Evolutionary conservation across 2,797 vertebrate genomes (phyloP).

Genomic region (Antrozous pallidus): DNA sequence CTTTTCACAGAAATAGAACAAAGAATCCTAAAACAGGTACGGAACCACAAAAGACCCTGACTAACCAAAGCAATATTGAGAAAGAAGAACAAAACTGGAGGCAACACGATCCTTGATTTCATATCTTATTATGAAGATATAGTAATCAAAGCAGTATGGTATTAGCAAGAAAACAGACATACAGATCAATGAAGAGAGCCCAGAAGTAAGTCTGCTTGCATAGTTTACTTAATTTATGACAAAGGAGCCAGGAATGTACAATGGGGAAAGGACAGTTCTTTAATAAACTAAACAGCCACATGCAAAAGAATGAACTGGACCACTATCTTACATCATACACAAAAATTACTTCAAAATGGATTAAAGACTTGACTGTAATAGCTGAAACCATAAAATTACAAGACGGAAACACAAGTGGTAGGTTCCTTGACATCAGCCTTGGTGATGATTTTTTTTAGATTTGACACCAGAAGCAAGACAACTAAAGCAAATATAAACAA

Average conservation of each 20-base stretch:
- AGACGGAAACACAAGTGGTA: not conserved
- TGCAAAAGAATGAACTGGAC: not conserved
- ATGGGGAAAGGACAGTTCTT: not conserved
- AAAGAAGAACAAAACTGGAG: not conserved
- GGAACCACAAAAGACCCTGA: not conserved
- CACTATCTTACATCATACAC: not conserved
- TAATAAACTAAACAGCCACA: not conserved
- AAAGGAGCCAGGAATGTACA: not conserved
- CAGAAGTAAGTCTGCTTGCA: too few relatives aligned
- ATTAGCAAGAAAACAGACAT: too few relatives aligned
- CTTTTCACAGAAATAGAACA: not conserved
- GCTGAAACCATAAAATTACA: not conserved
- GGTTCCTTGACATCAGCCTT: not conserved
- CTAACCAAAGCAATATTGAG: too few relatives aligned
- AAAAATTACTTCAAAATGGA: not conserved
- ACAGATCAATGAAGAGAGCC: too few relatives aligned
- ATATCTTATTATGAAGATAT: too few relatives aligned
- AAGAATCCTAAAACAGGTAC: not conserved
- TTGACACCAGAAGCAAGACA: not conserved
- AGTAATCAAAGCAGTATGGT: too few relatives aligned
- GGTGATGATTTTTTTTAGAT: not conserved
- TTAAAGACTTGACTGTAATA: not conserved
- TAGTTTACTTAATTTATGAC: too few relatives aligned
- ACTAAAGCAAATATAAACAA: not conserved
- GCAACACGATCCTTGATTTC: not conserved